phyloP scores from a whole-genome alignment of 2,113 vertebrate species.

The Mixornis gularis region DNA sequence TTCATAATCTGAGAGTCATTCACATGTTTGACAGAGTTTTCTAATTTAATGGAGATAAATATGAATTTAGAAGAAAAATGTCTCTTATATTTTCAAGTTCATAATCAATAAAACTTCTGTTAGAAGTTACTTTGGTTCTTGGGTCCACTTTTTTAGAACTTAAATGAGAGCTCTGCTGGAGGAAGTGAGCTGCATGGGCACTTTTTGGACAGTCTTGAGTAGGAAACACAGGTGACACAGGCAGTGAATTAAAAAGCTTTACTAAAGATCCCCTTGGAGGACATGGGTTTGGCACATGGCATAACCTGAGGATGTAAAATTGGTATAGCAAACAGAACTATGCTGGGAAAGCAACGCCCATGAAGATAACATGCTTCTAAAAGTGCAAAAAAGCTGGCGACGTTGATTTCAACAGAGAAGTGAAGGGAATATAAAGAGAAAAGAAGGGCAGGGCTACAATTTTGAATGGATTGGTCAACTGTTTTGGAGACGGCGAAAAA shows the following conservation, averaged over 20 bases:
- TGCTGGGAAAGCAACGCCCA: rapidly evolving
- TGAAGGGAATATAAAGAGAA: neutral
- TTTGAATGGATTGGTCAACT: neutral
- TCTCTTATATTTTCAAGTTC: neutral
- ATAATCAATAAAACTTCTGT: neutral
- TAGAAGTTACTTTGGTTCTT: neutral
- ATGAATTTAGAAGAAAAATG: neutral
- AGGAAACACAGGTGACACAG: rapidly evolving
- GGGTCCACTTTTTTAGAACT: neutral
- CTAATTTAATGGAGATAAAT: neutral
- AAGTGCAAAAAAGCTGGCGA: neutral
- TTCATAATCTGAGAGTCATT: neutral
- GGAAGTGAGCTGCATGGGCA: neutral
- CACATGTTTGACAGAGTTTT: neutral
- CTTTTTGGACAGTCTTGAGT: neutral
- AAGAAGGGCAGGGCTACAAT: neutral
- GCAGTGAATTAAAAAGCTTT: neutral
- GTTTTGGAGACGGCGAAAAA: neutral
- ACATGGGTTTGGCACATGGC: rapidly evolving
- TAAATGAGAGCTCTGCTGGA: neutral
- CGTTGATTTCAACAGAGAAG: neutral
- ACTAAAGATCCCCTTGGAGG: neutral
- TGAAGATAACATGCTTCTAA: neutral
- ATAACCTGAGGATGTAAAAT: neutral
- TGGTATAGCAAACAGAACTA: neutral